Percentiles rank a stretch among this genome's conserved stretches.
These are phyloP conservation scores for Oxystoma pomonae DNA, from an alignment of 2,888 invertebrate genomes.

Conservation along the genomic window DNA sequence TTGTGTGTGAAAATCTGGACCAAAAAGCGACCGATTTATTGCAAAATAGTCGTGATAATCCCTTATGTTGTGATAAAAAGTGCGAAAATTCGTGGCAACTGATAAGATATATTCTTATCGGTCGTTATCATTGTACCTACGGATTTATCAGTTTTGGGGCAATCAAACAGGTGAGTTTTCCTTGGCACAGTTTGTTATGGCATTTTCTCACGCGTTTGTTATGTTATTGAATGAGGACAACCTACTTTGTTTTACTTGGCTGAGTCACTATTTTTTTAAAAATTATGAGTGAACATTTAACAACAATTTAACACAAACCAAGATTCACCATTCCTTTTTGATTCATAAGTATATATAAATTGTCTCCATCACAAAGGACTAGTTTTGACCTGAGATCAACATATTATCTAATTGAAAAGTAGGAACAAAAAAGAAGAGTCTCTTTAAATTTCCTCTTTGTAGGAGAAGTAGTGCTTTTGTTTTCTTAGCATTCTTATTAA, in stretches of 20 bases:
- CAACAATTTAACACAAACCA: too few species aligned
- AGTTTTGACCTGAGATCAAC: too few species aligned
- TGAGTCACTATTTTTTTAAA: neutral
- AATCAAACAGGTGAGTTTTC: neutral
- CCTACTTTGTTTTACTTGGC: neutral
- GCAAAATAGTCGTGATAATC: neutral
- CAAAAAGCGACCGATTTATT: too few species aligned
- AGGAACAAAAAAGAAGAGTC: too few species aligned
- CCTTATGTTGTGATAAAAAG: neutral
- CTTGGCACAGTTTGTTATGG: neutral
- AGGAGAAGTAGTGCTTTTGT: too few species aligned
- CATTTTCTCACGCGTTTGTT: neutral
- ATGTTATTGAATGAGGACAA: neutral
- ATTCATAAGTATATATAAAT: too few species aligned
- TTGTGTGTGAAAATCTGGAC: neutral
- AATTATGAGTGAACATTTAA: neutral
- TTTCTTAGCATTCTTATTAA: too few species aligned
- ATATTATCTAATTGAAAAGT: too few species aligned
- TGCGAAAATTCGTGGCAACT: neutral
- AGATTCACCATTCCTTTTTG: too few species aligned
- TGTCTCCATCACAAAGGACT: too few species aligned
- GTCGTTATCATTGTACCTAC: neutral
- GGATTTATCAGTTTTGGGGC: neutral
- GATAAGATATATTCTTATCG: neutral
- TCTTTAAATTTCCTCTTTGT: too few species aligned